A percentile compares a stretch with the other conserved stretches of the same genome.
Conservation (phyloP, 1,140 invertebrate species). For the Centruroides sculpturatus region DNA sequence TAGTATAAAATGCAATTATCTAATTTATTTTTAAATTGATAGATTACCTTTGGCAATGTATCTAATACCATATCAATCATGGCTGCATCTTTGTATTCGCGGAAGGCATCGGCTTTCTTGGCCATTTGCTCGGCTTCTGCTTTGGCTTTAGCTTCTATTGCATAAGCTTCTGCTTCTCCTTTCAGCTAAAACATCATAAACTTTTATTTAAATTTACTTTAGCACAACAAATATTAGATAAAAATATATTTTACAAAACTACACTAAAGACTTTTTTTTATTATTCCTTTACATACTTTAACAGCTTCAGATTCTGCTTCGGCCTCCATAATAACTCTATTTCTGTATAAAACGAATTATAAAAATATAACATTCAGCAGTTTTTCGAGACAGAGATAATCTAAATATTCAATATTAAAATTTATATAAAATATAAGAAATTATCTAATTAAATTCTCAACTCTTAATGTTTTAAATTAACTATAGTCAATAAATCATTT, state of each 20-base stretch:
- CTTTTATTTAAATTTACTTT: too few species aligned
- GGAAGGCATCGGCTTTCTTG: slow-evolving; percentile 91
- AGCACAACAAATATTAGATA: too few species aligned
- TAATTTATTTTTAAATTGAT: too few species aligned
- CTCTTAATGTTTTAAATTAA: too few species aligned
- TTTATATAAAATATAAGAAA: too few species aligned
- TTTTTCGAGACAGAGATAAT: too few species aligned
- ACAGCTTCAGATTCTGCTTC: slow-evolving; percentile 88
- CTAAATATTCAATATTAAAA: too few species aligned
- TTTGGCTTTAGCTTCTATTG: slow-evolving; percentile 81
- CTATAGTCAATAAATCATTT: too few species aligned
- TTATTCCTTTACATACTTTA: slow-evolving; percentile 25
- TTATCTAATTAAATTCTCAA: too few species aligned
- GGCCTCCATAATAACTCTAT: slow-evolving; percentile 61
- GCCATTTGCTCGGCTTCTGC: slow-evolving; percentile 93
- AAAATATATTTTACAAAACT: too few species aligned
- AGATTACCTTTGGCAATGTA: slow-evolving; percentile 70
- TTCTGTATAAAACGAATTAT: slow-evolving; percentile 13
- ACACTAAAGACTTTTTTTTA: neutral
- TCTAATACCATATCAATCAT: slow-evolving; percentile 96
- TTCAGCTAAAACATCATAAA: slow-evolving; percentile 1
- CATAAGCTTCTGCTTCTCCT: slow-evolving; percentile 84
- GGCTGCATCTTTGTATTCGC: slow-evolving; percentile 88
- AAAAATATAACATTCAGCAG: too few species aligned
- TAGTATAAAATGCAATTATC: too few species aligned